Evolutionary conservation across 2,113 vertebrate species (phyloP), one percentile per base, ranked within the genome.

Genomic region (Gila orcuttii): DNA sequence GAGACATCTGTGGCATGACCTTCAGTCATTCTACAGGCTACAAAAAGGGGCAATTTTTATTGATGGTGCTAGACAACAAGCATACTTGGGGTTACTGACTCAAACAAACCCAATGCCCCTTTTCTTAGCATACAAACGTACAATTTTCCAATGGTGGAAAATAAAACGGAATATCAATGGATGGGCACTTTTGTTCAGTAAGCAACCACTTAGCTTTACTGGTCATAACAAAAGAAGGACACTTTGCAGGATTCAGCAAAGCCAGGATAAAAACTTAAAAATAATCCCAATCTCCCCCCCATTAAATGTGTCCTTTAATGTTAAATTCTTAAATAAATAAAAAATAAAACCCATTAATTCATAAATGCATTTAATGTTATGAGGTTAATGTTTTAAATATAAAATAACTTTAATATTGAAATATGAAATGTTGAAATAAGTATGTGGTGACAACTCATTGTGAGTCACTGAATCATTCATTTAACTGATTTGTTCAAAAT

Each of bases 1-100:
- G 13, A 81, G 31, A 69, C 45, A 68, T 69, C 79, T 81, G 59
- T 8, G 3, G n/a, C n/a, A 47, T 87, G 84, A 84, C 31, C 78
- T 80, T 62, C 45, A 52, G n/a, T 21, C 45, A 19, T 52, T 28
- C 36, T 62, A 39, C 57, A 6, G 21, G 19, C 55, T 57, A 8
- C 55, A 57, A 23, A 55, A 57, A 23, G 55, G 55, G 55, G 19
- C 55, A 55, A 19, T 55, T 55, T 55, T 19, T 17, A 17, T 52
- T 55, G 17, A 19, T 55, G 52, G 17, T 55, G 52, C 52, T 19
- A 19, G 52, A 55, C 17, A 2, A 19, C 2, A 23, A 57, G 33
- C 33, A 69, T 21, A 21, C 33, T 69, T 36, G 31, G 3, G 66
- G 31, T 36, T 19, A 9, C 33, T 36, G 33, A 11, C 55, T 57